Evolutionary conservation across 1,140 invertebrate species (phyloP), one percentile per base, ranked within the genome.

Genomic region (Drosophila arizonae): DNA sequence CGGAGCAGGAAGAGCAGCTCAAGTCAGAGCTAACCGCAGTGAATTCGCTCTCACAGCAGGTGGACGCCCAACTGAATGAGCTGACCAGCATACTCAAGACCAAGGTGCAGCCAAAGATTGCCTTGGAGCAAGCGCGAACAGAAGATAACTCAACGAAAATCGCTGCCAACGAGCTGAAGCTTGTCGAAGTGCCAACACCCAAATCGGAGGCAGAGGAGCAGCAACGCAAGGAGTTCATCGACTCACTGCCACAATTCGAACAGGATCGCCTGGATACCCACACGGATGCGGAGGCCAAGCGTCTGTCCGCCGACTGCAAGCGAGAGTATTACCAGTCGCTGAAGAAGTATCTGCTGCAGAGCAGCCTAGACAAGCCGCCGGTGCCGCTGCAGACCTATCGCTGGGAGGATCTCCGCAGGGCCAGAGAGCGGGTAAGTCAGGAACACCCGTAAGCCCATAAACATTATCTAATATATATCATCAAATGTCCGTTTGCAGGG

Each of bases 381-480:
- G 92, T 94, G 77, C 94, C 94, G 28, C 92, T 94, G 79, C 94
- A 94, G 88, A 95, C 95, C 30, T 95, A 95, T 91, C 93, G 94
- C 93, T 95, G 95, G 95, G 95, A 95, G 91, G 95, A 95, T 92
- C 90, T 95, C 10, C 91, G 93, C 76, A 92, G 94, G 84, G 92
- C 93, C 69, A 91, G 92, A 66, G 90, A 91, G 70, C 79, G 91
- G 77, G 91, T 92, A 64, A 90, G 90, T 56, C 13, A 30, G 6
- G 5, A 39, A 46, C 0, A 13, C 3, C 1, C 0, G 2, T 30
- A 30, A 45, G 6, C 15, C 26, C 26, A n/a, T 28, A 15, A 5
- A 2, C 0, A 4, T 6, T 17, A 46, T 1, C 8, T 10, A 17
- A n/a, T 21, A 24, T n/a, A 10, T 17, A n/a, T 28, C 3, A 11